phyloP scores from a whole-genome alignment of 2,888 invertebrate genomes.

The Galerucella calmariensis region DNA sequence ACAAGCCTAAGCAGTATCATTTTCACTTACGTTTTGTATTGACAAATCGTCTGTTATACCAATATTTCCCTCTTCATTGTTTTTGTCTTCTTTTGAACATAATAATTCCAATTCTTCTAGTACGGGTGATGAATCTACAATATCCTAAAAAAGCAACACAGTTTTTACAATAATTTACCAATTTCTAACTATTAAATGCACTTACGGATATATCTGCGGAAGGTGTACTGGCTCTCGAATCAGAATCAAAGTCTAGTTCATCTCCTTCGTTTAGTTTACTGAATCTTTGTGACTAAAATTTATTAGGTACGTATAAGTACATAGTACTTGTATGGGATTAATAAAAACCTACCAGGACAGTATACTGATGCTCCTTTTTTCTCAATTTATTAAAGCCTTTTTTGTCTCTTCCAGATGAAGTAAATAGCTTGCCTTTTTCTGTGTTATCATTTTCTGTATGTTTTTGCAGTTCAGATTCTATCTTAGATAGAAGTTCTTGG shows the following conservation, averaged over 20 bases:
- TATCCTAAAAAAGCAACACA: constrained; percentile 44
- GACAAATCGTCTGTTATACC: constrained; percentile 51
- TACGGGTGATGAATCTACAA: constrained; percentile 41
- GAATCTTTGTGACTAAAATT: constrained; percentile 56
- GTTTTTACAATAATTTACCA: constrained; percentile 1
- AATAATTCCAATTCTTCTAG: constrained; percentile 43
- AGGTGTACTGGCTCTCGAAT: constrained; percentile 57
- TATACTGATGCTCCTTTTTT: constrained; percentile 48
- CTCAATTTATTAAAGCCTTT: constrained; percentile 49
- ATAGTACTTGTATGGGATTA: not conserved
- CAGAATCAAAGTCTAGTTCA: constrained; percentile 56
- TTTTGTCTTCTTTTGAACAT: constrained; percentile 47
- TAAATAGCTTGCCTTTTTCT: constrained; percentile 50
- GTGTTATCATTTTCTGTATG: constrained; percentile 64
- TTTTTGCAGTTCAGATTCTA: constrained; percentile 41
- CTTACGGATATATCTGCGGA: constrained; percentile 54
- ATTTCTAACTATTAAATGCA: constrained; percentile 5
- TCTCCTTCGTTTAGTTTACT: constrained; percentile 58
- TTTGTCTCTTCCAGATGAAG: constrained; percentile 63
- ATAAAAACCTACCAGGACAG: constrained; percentile 46
- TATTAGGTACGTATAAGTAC: not conserved
- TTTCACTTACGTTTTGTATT: constrained; percentile 41
- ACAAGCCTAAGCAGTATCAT: too few species aligned
- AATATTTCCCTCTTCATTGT: constrained; percentile 47
- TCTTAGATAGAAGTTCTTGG: constrained; percentile 61